A percentile compares a stretch with the other conserved stretches of the same genome.
phyloP scores from a whole-genome alignment of 2,113 vertebrate species.

The Eulemur macaco region DNA sequence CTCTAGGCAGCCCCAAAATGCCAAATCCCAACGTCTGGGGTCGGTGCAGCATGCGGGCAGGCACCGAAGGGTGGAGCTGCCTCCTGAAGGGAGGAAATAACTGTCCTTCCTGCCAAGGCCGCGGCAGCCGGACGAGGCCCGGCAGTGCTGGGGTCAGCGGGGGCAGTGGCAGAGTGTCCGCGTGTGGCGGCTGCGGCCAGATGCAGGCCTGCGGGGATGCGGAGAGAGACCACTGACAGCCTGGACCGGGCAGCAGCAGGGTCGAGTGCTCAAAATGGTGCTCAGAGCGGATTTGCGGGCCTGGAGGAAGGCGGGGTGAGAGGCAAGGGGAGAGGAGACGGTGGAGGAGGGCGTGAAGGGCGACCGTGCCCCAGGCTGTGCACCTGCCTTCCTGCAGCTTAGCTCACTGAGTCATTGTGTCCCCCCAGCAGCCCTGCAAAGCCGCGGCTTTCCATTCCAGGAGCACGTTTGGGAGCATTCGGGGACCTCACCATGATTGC shows the following conservation, averaged over 20 bases:
- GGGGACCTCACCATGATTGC: not conserved
- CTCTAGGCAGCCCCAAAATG: not conserved
- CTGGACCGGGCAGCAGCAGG: not conserved
- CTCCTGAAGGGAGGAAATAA: not conserved
- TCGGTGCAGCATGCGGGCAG: too few species aligned
- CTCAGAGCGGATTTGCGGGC: not conserved
- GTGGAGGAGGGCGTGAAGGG: not conserved
- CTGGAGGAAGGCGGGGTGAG: not conserved
- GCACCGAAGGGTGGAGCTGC: too few species aligned
- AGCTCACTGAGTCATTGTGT: too few species aligned
- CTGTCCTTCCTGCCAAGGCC: not conserved
- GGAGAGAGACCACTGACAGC: not conserved
- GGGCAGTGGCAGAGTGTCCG: not conserved
- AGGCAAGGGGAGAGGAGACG: not conserved
- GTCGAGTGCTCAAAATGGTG: not conserved
- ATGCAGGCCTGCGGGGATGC: not conserved
- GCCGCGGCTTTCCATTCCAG: not conserved
- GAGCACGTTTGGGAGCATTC: accelerated
- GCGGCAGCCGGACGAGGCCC: not conserved
- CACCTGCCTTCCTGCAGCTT: accelerated
- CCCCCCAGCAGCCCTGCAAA: not conserved
- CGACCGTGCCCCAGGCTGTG: not conserved
- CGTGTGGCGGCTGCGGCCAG: not conserved
- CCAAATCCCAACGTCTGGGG: not conserved
- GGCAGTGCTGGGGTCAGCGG: accelerated